Evolutionary conservation across 64 coral and sea anemone species (phyloP), one percentile per base, ranked within the genome.

Genomic region (Porites lutea): DNA sequence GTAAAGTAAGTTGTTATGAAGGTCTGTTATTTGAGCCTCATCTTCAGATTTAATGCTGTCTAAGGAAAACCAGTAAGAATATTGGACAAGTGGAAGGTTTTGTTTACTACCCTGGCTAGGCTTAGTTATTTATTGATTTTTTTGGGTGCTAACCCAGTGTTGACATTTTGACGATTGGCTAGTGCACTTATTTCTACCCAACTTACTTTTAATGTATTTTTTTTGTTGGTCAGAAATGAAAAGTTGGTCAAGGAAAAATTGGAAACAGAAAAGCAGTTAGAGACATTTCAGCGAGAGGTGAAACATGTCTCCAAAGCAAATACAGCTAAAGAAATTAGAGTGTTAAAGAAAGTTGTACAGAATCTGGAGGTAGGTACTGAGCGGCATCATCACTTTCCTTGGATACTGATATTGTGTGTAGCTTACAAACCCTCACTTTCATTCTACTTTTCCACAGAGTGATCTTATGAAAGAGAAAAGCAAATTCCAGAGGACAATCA

Each of bases 271-370:
- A 86, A 89, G 68, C 75, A 96, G 44, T 86, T 94, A 44, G 94
- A 96, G 50, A 63, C 68, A 59, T 92, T 96, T 70, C 88, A 96
- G 82, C 77, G 97, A 63, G 97, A 99, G 45, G 80, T 99, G 52
- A 99, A 99, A 43, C 97, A 96, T 68, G 75, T 79, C 3, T 89
- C 87, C 20, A 96, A 94, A 71, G 94, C 94, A 74, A 96, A 99
- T 76, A 96, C 95, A 77, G 74, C 92, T 2, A 99, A 99, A 75
- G 97, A 99, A 92, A 99, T 96, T 43, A 74, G 85, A 93, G 94
- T 99, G 14, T 70, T 99, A 58, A 99, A 99, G 72, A 99, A 99
- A 96, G 94, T 99, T 53, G 94, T 99, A 51, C 94, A 99, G 78
- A 99, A 96, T 77, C 61, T 99, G 11, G 97, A 99, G 97, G 97